Evolutionary conservation across 2,113 vertebrate genomes (phyloP).

Genomic region (Piaya cayana): DNA sequence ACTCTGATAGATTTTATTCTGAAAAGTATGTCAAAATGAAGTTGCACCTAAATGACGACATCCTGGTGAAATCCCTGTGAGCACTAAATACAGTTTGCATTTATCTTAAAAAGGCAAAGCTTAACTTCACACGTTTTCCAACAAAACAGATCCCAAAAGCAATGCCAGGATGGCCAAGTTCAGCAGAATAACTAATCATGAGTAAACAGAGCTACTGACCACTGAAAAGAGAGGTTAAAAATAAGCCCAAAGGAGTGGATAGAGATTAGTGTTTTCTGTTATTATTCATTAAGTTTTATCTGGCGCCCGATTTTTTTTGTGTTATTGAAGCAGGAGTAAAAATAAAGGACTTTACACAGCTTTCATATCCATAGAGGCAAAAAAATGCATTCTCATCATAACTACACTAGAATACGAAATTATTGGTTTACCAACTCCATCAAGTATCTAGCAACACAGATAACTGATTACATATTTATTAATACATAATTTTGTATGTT

Average conservation of each 20-base stretch:
- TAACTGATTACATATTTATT: slow-evolving; percentile 21
- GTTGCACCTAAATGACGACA: background rate
- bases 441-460: background rate
- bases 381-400: background rate
- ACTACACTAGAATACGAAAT: slow-evolving; percentile 21
- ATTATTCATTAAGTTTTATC: slow-evolving; percentile 42
- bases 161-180: background rate
- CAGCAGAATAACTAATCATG: background rate
- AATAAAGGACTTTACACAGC: slow-evolving; percentile 49
- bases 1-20: background rate
- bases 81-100: background rate
- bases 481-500: background rate
- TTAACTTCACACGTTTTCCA: background rate
- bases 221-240: background rate
- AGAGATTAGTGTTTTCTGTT: slow-evolving; percentile 29
- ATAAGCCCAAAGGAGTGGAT: background rate
- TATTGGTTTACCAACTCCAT: slow-evolving; percentile 13
- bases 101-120: background rate
- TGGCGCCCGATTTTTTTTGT: background rate
- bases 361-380: slow-evolving; percentile 5
- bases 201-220: background rate
- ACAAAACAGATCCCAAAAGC: background rate
- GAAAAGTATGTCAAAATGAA: slow-evolving; percentile 11
- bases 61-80: background rate
- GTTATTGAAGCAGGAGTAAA: slow-evolving; percentile 43